A percentile compares a stretch with the other conserved stretches of the same genome.
phyloP scores from a whole-genome alignment of 2,113 vertebrate species.

The Pipa parva region DNA sequence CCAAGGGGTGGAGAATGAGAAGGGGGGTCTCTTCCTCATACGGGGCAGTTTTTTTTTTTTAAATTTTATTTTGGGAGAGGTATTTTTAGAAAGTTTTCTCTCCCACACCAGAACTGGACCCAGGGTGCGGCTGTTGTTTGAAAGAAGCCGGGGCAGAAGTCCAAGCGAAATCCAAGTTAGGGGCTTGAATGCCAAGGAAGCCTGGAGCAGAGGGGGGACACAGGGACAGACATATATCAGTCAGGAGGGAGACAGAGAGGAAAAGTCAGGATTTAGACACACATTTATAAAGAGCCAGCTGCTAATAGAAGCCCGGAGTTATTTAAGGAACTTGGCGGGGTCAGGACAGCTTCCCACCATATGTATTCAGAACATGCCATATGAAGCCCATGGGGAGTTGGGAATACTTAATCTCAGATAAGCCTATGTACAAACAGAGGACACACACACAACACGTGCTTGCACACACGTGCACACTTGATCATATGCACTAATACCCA shows the following conservation, averaged over 20 bases:
- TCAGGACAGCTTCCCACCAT: slow-evolving; percentile 22
- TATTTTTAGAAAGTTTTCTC: slow-evolving; percentile 35
- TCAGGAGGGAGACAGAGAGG: slow-evolving; percentile 31
- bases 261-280: slow-evolving; percentile 38
- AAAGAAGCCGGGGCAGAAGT: slow-evolving; percentile 12
- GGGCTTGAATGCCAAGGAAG: slow-evolving; percentile 11
- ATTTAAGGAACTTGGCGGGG: slow-evolving; percentile 19
- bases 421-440: slow-evolving; percentile 13
- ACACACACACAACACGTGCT: background rate
- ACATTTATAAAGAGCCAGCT: slow-evolving; percentile 24
- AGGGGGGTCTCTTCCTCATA: slow-evolving; percentile 9
- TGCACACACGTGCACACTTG: background rate
- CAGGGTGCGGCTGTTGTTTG: slow-evolving; percentile 33
- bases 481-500: no score
- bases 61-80: background rate
- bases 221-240: slow-evolving; percentile 21
- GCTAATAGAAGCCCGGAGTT: slow-evolving; percentile 9
- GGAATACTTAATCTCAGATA: slow-evolving; percentile 7
- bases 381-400: background rate
- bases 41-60: background rate
- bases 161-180: slow-evolving; percentile 20
- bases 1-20: background rate
- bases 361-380: slow-evolving; percentile 15
- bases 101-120: slow-evolving; percentile 3
- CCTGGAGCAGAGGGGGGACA: slow-evolving; percentile 6